Evolutionary conservation across 64 coral and sea anemone species (phyloP).

Genomic region (Dendrophyllia cribrosa): DNA sequence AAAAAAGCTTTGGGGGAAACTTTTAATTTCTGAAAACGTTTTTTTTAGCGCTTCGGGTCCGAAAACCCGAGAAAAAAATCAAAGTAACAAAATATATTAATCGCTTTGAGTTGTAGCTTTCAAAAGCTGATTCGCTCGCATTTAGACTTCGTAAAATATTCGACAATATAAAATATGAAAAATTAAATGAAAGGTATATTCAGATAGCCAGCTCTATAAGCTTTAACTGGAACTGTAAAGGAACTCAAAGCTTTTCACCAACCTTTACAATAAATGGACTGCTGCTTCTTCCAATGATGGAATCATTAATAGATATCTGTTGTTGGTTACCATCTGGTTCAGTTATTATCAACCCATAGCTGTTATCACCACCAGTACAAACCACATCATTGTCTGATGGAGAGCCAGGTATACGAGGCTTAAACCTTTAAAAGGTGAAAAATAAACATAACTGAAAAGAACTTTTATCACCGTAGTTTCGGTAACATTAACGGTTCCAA

Average conservation of each 20-base stretch:
- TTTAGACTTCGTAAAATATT: no score
- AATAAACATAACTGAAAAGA: not conserved
- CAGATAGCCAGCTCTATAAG: not conserved
- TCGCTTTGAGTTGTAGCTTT: no score
- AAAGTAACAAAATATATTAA: no score
- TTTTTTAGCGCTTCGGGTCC: no score
- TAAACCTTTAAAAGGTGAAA: not conserved
- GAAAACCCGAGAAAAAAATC: no score
- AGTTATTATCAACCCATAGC: slow-evolving; percentile 40
- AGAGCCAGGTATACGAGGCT: not conserved
- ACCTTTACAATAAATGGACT: slow-evolving; percentile 68
- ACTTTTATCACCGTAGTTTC: not conserved
- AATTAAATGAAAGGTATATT: not conserved
- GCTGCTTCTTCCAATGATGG: slow-evolving; percentile 66
- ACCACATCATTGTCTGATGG: slow-evolving; percentile 20
- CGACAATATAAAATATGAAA: no score
- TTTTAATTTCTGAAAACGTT: no score
- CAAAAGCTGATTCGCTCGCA: no score
- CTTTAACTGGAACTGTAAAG: not conserved
- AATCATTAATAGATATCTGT: slow-evolving; percentile 63
- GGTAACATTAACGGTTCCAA: no score
- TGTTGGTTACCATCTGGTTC: slow-evolving; percentile 15
- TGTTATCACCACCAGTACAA: slow-evolving; percentile 79
- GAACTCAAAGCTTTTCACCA: not conserved
- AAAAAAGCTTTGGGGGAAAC: no score